phyloP scores from a whole-genome alignment of 1,140 invertebrate genomes.

The Cecropterus lyciades region DNA sequence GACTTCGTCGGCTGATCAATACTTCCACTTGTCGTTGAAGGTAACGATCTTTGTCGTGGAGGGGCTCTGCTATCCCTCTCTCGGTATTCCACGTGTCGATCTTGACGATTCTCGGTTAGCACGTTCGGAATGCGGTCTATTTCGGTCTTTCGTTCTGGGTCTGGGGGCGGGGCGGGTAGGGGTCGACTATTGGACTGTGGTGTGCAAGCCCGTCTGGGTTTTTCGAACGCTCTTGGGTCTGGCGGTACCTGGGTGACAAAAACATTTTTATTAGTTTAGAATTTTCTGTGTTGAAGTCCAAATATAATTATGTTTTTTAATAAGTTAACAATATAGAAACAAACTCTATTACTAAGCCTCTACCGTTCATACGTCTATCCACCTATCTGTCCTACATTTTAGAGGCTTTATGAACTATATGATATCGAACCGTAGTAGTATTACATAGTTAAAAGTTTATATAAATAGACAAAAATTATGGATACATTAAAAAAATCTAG shows the following conservation, averaged over 20 bases:
- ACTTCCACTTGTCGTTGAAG: conserved; percentile 55
- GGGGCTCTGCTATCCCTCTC: conserved; percentile 57
- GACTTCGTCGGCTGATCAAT: conserved; percentile 70
- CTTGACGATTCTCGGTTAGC: conserved; percentile 23
- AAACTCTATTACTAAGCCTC: no score
- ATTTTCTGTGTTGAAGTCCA: no score
- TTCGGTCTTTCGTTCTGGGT: conserved; percentile 50
- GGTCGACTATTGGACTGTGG: conserved; percentile 75
- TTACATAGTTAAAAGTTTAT: no score
- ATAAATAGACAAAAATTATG: no score
- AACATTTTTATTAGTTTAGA: no score
- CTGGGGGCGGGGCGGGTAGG: conserved; percentile 67
- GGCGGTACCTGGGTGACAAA: conserved; percentile 60
- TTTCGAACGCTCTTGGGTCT: conserved; percentile 75
- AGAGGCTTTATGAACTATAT: no score
- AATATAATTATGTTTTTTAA: no score
- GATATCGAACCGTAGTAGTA: no score
- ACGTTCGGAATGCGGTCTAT: conserved; percentile 31
- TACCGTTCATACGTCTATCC: no score
- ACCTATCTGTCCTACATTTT: no score
- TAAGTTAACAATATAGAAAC: no score
- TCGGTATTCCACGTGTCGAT: conserved; percentile 26
- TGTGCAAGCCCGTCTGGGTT: conserved; percentile 71
- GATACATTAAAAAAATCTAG: no score
- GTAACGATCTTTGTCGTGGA: conserved; percentile 69